Conservation (phyloP, 2,113 vertebrate species). For the Pedionomus torquatus region DNA sequence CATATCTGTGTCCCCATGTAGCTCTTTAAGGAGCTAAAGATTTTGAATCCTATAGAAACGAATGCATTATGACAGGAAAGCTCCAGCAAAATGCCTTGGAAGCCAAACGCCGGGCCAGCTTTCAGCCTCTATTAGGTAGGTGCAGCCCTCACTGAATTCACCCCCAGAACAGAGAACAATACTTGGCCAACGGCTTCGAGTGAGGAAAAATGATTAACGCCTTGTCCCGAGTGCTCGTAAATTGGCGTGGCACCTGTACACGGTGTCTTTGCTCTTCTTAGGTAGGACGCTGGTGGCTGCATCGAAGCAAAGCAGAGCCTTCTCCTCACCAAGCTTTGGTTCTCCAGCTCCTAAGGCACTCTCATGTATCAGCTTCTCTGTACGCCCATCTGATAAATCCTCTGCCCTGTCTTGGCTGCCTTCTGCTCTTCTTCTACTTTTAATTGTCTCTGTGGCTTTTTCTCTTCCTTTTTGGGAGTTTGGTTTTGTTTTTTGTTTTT, state of each 20-base stretch:
- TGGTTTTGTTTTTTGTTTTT: not conserved
- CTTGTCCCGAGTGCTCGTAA: not conserved
- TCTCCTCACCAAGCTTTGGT: not conserved
- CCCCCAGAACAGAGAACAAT: constrained; percentile 37
- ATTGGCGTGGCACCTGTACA: not conserved
- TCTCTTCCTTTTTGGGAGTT: not conserved
- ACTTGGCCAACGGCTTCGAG: constrained; percentile 4
- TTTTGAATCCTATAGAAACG: constrained; percentile 26
- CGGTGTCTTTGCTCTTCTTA: not conserved
- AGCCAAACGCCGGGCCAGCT: constrained; percentile 10
- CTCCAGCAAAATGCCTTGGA: constrained; percentile 27
- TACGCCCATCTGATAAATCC: constrained; percentile 10
- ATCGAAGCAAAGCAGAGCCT: not conserved
- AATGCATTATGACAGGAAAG: constrained; percentile 36
- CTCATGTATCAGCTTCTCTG: not conserved
- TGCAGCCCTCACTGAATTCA: constrained; percentile 3
- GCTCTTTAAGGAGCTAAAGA: not conserved
- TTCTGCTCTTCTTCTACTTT: not conserved
- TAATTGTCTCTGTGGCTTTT: constrained; percentile 18
- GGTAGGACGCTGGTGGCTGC: not conserved
- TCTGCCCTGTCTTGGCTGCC: not conserved
- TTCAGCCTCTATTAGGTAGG: constrained; percentile 44
- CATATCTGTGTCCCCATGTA: not conserved
- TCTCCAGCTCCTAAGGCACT: not conserved
- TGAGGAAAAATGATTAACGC: constrained; percentile 34